A percentile compares a stretch with the other conserved stretches of the same genome.
These are phyloP conservation scores for Pachyuromys duprasi DNA, from an alignment of 2,797 vertebrate species.

Conservation along the genomic window DNA sequence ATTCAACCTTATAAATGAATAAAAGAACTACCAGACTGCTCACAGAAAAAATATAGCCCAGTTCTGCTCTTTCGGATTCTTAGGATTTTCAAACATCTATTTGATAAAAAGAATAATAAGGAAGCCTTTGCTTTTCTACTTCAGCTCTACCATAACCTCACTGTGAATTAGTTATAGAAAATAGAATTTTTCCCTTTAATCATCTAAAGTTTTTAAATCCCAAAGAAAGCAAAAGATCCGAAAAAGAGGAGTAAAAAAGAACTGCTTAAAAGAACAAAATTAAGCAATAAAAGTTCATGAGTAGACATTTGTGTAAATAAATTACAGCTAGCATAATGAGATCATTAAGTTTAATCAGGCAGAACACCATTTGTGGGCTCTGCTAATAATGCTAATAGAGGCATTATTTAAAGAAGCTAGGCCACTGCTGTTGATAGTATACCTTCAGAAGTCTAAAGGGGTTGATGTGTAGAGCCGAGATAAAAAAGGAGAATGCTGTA, in stretches of 20 bases:
- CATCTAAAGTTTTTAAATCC: slow-evolving; percentile 14
- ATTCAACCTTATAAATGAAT: background rate
- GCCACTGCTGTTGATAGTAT: background rate
- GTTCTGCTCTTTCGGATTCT: background rate
- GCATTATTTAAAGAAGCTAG: background rate
- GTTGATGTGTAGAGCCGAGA: background rate
- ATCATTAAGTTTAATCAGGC: slow-evolving; percentile 56
- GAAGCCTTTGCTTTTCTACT: slow-evolving; percentile 57
- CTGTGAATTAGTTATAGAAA: slow-evolving; percentile 70
- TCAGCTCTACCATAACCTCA: background rate
- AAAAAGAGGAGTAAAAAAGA: background rate
- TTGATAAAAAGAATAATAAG: slow-evolving; percentile 48
- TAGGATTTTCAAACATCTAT: slow-evolving; percentile 1
- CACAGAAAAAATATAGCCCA: background rate
- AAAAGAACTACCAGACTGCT: background rate
- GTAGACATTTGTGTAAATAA: slow-evolving; percentile 64
- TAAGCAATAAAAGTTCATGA: slow-evolving; percentile 39
- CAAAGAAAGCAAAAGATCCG: slow-evolving; percentile 38
- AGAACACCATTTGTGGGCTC: slow-evolving; percentile 52
- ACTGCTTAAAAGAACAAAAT: slow-evolving; percentile 14
- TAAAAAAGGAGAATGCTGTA: background rate
- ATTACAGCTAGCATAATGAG: slow-evolving; percentile 36
- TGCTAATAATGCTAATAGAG: slow-evolving; percentile 43
- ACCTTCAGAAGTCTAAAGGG: slow-evolving; percentile 1
- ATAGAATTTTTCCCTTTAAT: slow-evolving; percentile 56